Evolutionary conservation across 2,113 vertebrate genomes (phyloP), one percentile per base, ranked within the genome.

Genomic region (Microcebus ravelobensis): DNA sequence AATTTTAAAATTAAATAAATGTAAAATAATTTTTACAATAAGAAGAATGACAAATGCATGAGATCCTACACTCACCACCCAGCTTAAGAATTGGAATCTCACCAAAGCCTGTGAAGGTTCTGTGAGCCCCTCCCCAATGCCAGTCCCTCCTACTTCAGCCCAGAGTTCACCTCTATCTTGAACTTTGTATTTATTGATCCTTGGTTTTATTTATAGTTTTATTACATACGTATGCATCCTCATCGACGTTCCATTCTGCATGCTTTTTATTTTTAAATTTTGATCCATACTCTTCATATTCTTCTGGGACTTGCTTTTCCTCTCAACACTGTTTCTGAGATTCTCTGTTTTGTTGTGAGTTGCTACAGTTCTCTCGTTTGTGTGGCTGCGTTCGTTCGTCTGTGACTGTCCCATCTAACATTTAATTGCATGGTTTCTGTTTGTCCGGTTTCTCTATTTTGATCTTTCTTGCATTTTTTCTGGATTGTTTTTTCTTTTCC

Each of bases 161-260:
- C 6, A 67, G 34, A 21, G 31, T 9, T 55, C 20, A 61, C 23
- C 6, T 2, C 61, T 57, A 7, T 17, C 71, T 91, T 91, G 79
- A 59, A 45, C 29, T 63, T 91, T 92, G 48, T 61, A 27, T n/a
- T 63, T 90, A 70, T 31, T 8, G 9, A 8, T 59, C 34, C n/a
- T 96, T 23, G 23, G 6, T 87, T 90, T 65, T 76, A 73, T 57
- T 79, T 87, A 83, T 59, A 71, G 27, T 42, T 87, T 34, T 67
- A 59, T 67, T 23, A 42, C 13, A 13, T 11, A 21, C 39, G 3
- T 29, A 29, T 29, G 61, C 25, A 63, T 29, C 27, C 61, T 63
- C 27, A 63, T 63, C 27, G 29, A 29, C 0, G 5, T 63, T 63
- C 10, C 25, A 11, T 29, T 29, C 61, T 79, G 29, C 20, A 59